Percentiles rank a stretch among this genome's conserved stretches.
Conservation (phyloP, 1,140 invertebrate genomes). For the Zophobas atratus region DNA sequence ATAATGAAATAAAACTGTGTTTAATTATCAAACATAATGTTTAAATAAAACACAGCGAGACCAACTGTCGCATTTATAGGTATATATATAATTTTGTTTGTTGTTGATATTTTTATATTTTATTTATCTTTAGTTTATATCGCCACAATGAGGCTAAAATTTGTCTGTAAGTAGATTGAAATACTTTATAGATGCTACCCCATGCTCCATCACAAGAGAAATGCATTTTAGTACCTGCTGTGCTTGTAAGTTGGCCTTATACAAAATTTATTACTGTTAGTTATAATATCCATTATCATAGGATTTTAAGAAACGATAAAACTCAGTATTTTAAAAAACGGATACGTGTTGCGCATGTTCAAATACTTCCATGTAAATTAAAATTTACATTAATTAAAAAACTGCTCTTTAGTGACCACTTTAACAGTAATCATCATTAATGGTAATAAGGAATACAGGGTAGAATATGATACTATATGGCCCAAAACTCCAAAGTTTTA, state of each 20-base stretch:
- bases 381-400: neutral
- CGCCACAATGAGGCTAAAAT: conserved; percentile 24
- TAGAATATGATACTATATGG: conserved; percentile 9
- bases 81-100: conserved; percentile 19
- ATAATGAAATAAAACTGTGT: neutral
- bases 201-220: neutral
- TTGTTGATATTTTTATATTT: conserved; percentile 43
- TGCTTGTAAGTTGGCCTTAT: conserved; percentile 11
- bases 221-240: conserved; percentile 17
- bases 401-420: neutral
- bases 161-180: neutral
- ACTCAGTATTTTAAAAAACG: no score
- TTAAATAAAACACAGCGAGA: conserved; percentile 17
- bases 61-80: conserved; percentile 26
- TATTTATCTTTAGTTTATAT: conserved; percentile 7
- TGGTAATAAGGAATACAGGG: conserved; percentile 22
- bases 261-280: conserved; percentile 27
- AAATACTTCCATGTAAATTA: neutral
- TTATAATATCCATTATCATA: neutral
- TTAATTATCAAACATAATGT: conserved; percentile 13
- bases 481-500: neutral
- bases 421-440: neutral
- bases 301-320: no score
- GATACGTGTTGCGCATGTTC: no score
- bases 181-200: conserved; percentile 5